A percentile compares a stretch with the other conserved stretches of the same genome.
Evolutionary conservation across 1,140 invertebrate species (phyloP).

Genomic region (Oedothorax gibbosus): DNA sequence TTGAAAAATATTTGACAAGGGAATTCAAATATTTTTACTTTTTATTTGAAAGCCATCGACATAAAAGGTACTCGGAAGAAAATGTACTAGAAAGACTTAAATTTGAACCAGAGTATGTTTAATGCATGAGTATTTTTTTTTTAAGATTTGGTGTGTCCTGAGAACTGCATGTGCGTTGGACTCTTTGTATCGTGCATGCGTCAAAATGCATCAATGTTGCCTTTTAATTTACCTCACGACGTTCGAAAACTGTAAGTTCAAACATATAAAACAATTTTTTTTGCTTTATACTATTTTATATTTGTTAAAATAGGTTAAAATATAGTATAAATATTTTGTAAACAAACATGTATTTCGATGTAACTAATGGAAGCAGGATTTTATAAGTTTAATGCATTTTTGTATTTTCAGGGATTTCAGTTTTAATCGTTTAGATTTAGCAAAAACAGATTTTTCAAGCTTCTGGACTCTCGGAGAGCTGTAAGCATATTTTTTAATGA

Average conservation of each 20-base stretch:
- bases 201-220: slow-evolving; percentile 56
- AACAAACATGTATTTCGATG: background rate
- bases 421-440: slow-evolving; percentile 60
- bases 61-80: too few species aligned
- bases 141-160: slow-evolving; percentile 63
- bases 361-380: background rate
- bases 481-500: slow-evolving; percentile 46
- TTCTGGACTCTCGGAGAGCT: slow-evolving; percentile 63
- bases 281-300: background rate
- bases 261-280: background rate
- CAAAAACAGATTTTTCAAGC: slow-evolving; percentile 57
- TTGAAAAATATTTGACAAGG: too few species aligned
- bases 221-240: slow-evolving; percentile 47
- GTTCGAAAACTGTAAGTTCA: slow-evolving; percentile 63
- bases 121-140: background rate
- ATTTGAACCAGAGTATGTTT: too few species aligned
- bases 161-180: slow-evolving; percentile 62
- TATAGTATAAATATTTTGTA: background rate
- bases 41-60: too few species aligned
- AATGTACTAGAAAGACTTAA: too few species aligned
- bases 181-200: slow-evolving; percentile 62
- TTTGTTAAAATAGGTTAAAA: background rate
- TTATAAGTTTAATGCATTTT: slow-evolving; percentile 13
- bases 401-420: slow-evolving; percentile 62
- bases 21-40: too few species aligned